Base-by-base conservation (phyloP, 2,888 invertebrate genomes). In the Caenorhabditis sp. region DNA sequence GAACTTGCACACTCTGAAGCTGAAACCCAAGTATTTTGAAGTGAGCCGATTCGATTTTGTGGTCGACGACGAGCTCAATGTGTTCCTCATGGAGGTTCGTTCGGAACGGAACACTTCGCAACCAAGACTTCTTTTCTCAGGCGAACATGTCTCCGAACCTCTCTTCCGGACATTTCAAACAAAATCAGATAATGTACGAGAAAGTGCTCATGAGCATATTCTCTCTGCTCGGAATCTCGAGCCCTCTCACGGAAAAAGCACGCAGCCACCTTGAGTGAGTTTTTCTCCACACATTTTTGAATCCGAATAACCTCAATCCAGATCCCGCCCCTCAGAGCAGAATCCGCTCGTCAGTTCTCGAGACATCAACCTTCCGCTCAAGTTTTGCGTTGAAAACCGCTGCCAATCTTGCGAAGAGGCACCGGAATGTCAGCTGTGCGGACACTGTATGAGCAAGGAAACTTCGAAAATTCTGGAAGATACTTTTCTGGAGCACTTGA, bases 101-200 rank as follows among this genome's bases (percentile, higher is more conserved):
- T 24, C 9, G 6, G 9, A 35, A 9, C 9, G 11, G 35, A 9
- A 2, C 6, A 13, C 9, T 9, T 2, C 35, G 6, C 9, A 9
- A n/a, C n/a, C n/a, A n/a, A n/a, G n/a, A n/a, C n/a, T n/a, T n/a
- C 35, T 13, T 20, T 15, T 89, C 89, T 37, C 85, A 92, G 91
- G 96, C 95, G 0, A 98, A 98, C 89, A 97, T 98, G 98, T 96
- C 96, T 13, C 98, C 98, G 0, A 98, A 98, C 91, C 91, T 98
- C 70, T 95, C 95, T 0, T 95, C 96, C 0, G 93, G 93, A 0
- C 96, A 97, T 90, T 97, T 93, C 89, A 93, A 93, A n/a, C 94
- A 93, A 0, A 98, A 98, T 90, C 87, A 88, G 41, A 90, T 95
- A 27, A 90, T 98, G 0, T 98, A 97, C 87, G 95, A 96, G 87